Evolutionary conservation across 2,797 vertebrate species (phyloP).

Genomic region (Staurois parvus): DNA sequence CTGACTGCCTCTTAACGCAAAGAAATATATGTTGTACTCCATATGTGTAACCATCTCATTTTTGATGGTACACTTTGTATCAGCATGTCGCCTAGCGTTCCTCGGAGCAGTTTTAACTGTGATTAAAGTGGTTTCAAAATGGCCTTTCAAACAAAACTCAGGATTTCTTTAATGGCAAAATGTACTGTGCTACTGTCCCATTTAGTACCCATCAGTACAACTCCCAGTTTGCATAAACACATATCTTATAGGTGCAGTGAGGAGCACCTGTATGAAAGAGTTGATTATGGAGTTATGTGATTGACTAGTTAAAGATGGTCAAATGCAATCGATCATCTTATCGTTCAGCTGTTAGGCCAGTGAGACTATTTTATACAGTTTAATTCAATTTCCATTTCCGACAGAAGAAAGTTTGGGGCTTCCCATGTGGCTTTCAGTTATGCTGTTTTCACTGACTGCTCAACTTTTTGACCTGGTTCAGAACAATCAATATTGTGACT

Average conservation of each 20-base stretch:
- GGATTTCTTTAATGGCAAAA: slow-evolving; percentile 26
- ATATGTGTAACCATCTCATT: slow-evolving; percentile 1
- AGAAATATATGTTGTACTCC: neutral
- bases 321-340: too few species aligned
- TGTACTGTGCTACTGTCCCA: neutral
- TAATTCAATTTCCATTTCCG: neutral
- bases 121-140: neutral
- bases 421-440: neutral
- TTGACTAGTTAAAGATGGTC: neutral
- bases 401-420: neutral
- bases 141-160: slow-evolving; percentile 47
- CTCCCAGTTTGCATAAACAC: neutral
- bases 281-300: neutral
- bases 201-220: neutral
- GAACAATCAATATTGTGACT: neutral
- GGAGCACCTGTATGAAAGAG: neutral
- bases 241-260: neutral
- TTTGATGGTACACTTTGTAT: neutral
- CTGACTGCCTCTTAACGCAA: neutral
- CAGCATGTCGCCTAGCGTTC: neutral
- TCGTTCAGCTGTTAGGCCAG: neutral
- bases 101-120: neutral
- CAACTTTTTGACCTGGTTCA: neutral
- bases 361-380: neutral
- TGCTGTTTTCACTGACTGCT: neutral